Evolutionary conservation across 2,797 vertebrate genomes (phyloP).

Genomic region (Pantherophis alleghaniensis): DNA sequence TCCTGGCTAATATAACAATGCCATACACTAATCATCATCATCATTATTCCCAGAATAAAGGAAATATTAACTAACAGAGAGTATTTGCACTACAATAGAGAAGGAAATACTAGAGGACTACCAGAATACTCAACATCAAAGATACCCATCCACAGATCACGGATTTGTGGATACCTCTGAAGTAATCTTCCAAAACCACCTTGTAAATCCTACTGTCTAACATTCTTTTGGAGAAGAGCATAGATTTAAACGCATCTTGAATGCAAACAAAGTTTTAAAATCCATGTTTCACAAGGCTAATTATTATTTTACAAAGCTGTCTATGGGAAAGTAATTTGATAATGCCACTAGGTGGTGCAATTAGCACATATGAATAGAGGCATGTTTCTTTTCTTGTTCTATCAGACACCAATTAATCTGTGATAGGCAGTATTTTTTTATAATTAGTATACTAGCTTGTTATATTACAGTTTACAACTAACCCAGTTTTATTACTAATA

Average conservation of each 20-base stretch:
- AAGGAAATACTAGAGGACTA: neutral
- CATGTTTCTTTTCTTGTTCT: neutral
- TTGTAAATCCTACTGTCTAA: neutral
- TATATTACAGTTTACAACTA: neutral
- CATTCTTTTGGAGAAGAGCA: neutral
- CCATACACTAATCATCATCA: neutral
- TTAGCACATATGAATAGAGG: neutral
- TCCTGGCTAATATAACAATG: neutral
- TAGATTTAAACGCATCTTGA: neutral
- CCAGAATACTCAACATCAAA: neutral
- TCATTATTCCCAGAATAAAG: neutral
- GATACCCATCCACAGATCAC: neutral
- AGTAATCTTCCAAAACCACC: neutral
- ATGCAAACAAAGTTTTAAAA: neutral
- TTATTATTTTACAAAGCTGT: neutral
- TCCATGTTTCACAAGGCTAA: neutral
- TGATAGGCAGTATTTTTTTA: neutral
- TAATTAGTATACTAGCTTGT: neutral
- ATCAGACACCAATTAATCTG: too few relatives aligned
- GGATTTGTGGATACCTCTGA: neutral
- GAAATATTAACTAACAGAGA: neutral
- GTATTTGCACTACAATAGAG: neutral
- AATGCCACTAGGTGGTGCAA: constrained; percentile 40
- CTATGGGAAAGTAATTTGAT: neutral
- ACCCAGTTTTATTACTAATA: neutral